phyloP scores from a whole-genome alignment of 2,797 vertebrate species.

The Pempheris klunzingeri region DNA sequence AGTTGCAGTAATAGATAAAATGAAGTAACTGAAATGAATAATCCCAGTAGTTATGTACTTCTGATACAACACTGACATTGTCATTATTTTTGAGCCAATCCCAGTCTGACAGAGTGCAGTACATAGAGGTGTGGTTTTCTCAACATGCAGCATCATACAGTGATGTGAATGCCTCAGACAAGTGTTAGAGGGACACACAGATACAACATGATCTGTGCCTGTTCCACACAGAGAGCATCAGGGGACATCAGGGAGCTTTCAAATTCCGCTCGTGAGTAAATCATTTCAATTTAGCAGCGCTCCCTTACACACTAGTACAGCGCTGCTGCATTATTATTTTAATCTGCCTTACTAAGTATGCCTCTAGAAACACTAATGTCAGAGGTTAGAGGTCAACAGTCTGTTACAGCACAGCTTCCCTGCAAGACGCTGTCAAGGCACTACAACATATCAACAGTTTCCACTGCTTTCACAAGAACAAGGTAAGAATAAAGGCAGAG shows the following conservation, averaged over 20 bases:
- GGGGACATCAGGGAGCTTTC: background rate
- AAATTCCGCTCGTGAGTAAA: background rate
- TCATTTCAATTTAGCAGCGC: background rate
- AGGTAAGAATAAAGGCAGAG: too few species aligned
- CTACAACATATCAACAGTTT: background rate
- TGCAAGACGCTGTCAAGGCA: background rate
- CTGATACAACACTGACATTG: too few species aligned
- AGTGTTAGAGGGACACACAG: background rate
- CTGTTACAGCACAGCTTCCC: conserved; percentile 9
- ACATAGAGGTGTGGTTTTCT: background rate
- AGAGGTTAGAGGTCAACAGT: conserved; percentile 18
- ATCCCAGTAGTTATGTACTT: background rate
- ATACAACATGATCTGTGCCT: background rate
- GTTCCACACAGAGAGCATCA: background rate
- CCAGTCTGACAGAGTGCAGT: background rate
- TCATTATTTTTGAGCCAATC: background rate
- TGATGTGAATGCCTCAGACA: background rate
- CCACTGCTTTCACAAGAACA: background rate
- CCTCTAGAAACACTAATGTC: background rate
- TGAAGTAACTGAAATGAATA: background rate
- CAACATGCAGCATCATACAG: background rate
- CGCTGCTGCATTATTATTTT: too few species aligned
- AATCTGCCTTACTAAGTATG: background rate
- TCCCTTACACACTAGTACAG: background rate
- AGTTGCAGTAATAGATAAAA: conserved; percentile 2